Base-by-base conservation (phyloP, 2,113 vertebrate genomes). In the Telmatochromis brachygnathus region DNA sequence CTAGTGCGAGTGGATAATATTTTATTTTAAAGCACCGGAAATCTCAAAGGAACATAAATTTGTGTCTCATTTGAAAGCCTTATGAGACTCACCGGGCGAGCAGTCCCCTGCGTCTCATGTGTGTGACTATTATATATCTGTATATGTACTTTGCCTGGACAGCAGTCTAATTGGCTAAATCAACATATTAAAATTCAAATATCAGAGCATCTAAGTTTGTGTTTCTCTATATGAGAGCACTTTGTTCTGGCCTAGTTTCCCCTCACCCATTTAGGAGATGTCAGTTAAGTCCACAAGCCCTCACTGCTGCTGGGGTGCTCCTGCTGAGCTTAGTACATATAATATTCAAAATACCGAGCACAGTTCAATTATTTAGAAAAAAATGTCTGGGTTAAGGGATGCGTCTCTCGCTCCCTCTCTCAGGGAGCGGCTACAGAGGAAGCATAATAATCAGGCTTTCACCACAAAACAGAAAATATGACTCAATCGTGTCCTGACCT, bases 361-460 rank as follows among this genome's bases (percentile, higher is more conserved):
- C 23, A 53, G 84, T 88, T 94, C 23, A 94, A 94, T 94, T 93
- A 94, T 95, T 93, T 81, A 94, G 60, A 77, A 89, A 87, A 60
- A 77, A 58, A 82, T 56, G 94, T 94, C 91, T 95, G 92, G 87
- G 86, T 89, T 65, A 84, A 45, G 23, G 85, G 26, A 87, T 85
- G 85, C 12, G 56, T 60, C 81, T 42, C 21, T 73, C 11, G 33
- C 42, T 79, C 60, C 58, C 49, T 87, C 33, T 88, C 75, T 45
- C 13, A 30, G 28, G 21, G 84, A 87, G 45, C 12, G 1, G 35
- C 80, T 55, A 62, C 84, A 77, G 68, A 53, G 23, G 37, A 21
- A 42, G 23, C 75, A 83, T 75, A 79, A 85, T 60, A 83, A 86
- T 86, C 19, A 62, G 82, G 3, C 56, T 65, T 23, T 79, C 75